These are phyloP conservation scores for Drosophila sturtevanti DNA, from an alignment of 1,140 invertebrate species.

Conservation along the genomic window DNA sequence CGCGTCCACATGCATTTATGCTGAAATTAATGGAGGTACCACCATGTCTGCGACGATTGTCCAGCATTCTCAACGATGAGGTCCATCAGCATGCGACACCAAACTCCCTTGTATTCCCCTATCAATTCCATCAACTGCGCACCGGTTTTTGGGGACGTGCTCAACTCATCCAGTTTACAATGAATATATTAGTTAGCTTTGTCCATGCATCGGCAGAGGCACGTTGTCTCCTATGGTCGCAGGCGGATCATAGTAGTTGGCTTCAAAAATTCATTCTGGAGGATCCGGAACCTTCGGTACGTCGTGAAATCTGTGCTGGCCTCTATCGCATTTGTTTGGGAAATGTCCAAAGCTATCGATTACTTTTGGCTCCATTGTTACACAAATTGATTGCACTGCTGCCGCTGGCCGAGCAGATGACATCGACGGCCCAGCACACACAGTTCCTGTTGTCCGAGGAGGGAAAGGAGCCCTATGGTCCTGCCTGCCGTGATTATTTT, in stretches of 20 bases:
- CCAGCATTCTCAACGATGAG: constrained; percentile 93
- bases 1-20: constrained; percentile 88
- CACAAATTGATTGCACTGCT: constrained; percentile 91
- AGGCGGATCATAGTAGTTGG: constrained; percentile 88
- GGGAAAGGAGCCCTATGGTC: constrained; percentile 95
- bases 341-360: constrained; percentile 85
- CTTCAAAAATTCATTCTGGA: constrained; percentile 90
- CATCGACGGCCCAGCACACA: constrained; percentile 85
- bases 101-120: constrained; percentile 86
- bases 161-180: constrained; percentile 91
- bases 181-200: constrained; percentile 92
- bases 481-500: constrained; percentile 96
- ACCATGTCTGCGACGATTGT: constrained; percentile 90
- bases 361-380: constrained; percentile 89
- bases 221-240: constrained; percentile 86
- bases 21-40: constrained; percentile 92
- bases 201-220: constrained; percentile 89
- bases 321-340: constrained; percentile 93
- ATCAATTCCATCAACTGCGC: constrained; percentile 88
- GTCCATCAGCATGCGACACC: constrained; percentile 84
- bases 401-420: constrained; percentile 92
- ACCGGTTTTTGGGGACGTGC: constrained; percentile 94
- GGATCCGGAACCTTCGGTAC: constrained; percentile 92
- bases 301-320: constrained; percentile 94
- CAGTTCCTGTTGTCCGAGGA: constrained; percentile 87